Percentiles rank a stretch among this genome's conserved stretches.
Evolutionary conservation across 2,888 invertebrate genomes (phyloP).

Genomic region (Choreutis nemorana): DNA sequence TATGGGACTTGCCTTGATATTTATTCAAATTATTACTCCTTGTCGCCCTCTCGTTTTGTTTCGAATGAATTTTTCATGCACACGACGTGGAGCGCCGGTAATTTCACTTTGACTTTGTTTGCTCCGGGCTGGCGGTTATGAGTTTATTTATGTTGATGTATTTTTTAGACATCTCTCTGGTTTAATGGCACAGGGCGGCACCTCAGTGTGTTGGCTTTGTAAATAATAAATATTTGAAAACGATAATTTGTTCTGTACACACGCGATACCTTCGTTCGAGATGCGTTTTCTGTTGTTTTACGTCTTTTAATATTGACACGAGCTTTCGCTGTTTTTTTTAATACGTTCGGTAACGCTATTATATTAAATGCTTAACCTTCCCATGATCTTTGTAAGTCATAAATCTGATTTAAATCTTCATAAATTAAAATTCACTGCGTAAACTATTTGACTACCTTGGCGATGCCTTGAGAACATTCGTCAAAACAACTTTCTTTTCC

Average conservation of each 20-base stretch:
- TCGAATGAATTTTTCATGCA: constrained; percentile 63
- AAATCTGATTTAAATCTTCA: too few species aligned
- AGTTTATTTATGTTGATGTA: constrained; percentile 48
- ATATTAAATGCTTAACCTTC: too few species aligned
- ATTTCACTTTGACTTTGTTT: constrained; percentile 62
- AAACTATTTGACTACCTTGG: too few species aligned
- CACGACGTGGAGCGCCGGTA: constrained; percentile 52
- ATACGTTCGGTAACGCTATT: too few species aligned
- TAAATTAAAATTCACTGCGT: too few species aligned
- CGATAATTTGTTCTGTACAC: constrained; percentile 34
- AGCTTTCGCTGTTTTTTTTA: too few species aligned
- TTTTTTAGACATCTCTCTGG: constrained; percentile 30
- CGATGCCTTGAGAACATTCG: too few species aligned
- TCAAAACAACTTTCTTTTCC: too few species aligned
- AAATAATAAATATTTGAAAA: constrained; percentile 36
- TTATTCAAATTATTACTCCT: constrained; percentile 63
- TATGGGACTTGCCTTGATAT: constrained; percentile 47
- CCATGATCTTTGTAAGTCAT: too few species aligned
- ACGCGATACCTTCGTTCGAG: too few species aligned
- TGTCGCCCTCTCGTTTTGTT: constrained; percentile 56
- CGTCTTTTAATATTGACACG: too few species aligned
- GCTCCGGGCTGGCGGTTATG: constrained; percentile 43
- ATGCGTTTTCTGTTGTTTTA: constrained; percentile 17
- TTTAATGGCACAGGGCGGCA: constrained; percentile 26
- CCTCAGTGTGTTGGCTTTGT: constrained; percentile 25